Evolutionary conservation across 2,888 invertebrate species (phyloP), one percentile per base, ranked within the genome.

Genomic region (Theretra japonica): DNA sequence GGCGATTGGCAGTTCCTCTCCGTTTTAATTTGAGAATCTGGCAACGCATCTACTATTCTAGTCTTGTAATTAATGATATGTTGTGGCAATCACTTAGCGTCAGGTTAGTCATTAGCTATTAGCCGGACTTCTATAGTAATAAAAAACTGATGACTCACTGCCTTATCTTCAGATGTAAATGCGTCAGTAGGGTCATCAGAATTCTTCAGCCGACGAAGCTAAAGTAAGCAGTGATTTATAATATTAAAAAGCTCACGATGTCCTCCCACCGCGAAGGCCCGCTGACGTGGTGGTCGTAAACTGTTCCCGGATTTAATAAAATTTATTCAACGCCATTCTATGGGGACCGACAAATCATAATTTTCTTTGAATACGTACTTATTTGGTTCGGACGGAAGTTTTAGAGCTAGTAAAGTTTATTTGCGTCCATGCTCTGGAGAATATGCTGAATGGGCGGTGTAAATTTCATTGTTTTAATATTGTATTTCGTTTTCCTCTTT

Each of bases 291-390:
- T 84, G 86, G 85, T 91, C 93, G 88, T 93, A 93, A 93, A 93
- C 89, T 89, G 87, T 83, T 89, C 88, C 86, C 84, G 89, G 91
- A 91, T 92, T 93, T 92, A 92, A 92, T 93, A 92, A 92, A 93
- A 93, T 93, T 92, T 91, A 93, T 93, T 92, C 91, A 90, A 86
- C 88, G 83, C 83, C 85, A 79, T 87, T 88, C 91, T 92, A 90
- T 84, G 84, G 91, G 87, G 89, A 87, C 89, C 90, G 88, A 92
- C 91, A 92, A 93, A 92, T 92, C 93, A 93, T 93, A 92, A 91
- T 92, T 90, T 89, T 86, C 87, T 83, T 84, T 83, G 88, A 90
- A 92, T 90, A 87, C 87, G 88, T 88, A 91, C 91, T 92, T 92
- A 92, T 92, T 92, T 90, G 92, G 92, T 90, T 88, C 86, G 88